These are phyloP conservation scores for Allacma fusca DNA, from an alignment of 2,888 invertebrate species.

Conservation along the genomic window DNA sequence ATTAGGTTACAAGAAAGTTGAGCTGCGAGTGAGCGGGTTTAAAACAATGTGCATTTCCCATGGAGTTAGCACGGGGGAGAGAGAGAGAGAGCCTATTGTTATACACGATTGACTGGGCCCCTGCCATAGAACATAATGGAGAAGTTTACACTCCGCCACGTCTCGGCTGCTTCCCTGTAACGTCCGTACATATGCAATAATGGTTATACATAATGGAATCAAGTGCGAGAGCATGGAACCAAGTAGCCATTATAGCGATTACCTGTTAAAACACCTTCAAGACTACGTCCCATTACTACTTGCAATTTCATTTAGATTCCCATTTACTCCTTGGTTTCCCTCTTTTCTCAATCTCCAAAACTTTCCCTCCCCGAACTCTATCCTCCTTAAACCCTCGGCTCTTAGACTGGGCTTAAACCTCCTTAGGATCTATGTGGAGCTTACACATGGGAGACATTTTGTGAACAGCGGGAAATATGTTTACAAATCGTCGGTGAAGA, in stretches of 20 bases:
- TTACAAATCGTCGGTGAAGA: too few species aligned
- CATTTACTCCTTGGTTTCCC: background rate
- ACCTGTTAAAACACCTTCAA: conserved; percentile 12
- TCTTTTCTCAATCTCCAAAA: background rate
- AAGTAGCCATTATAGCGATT: conserved; percentile 11
- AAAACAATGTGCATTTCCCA: conserved; percentile 7
- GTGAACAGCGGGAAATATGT: too few species aligned
- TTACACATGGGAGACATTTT: too few species aligned
- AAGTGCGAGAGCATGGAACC: background rate
- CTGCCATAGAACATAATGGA: background rate
- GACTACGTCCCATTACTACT: background rate
- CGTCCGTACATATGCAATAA: background rate
- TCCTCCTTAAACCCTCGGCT: too few species aligned
- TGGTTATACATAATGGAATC: conserved; percentile 6
- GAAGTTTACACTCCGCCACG: too few species aligned
- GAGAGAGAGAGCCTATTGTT: too few species aligned
- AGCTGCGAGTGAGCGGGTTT: background rate
- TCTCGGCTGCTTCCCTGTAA: background rate
- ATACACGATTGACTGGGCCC: background rate
- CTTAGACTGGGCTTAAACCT: too few species aligned
- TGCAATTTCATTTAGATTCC: conserved; percentile 6
- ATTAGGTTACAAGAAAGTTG: background rate
- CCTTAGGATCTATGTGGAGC: too few species aligned
- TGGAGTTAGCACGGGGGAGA: background rate
- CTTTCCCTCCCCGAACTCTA: background rate